Conservation (phyloP, 2,797 vertebrate species). For the Anniella stebbinsi region DNA sequence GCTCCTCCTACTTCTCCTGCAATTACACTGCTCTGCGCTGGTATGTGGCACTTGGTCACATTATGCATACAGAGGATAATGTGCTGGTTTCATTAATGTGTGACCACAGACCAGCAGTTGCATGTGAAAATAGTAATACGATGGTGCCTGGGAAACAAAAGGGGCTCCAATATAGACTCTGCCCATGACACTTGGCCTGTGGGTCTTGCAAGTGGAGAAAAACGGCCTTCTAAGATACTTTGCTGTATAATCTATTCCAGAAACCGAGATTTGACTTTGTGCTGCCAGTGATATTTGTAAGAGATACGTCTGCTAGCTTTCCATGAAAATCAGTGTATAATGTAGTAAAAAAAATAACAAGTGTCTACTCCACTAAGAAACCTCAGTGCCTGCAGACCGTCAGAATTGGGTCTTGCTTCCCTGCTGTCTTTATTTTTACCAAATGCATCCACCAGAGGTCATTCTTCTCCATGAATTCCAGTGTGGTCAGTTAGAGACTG, state of each 20-base stretch:
- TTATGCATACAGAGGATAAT: too few relatives aligned
- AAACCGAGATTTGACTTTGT: neutral
- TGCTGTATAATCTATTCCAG: neutral
- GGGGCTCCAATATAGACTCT: too few relatives aligned
- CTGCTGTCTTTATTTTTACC: too few relatives aligned
- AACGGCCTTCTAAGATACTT: too few relatives aligned
- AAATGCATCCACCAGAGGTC: constrained; percentile 15
- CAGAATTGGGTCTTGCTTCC: neutral
- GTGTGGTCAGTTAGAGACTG: neutral
- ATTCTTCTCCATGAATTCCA: neutral
- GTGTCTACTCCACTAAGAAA: neutral
- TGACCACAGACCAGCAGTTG: neutral
- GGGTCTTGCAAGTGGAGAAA: neutral
- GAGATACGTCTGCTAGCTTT: neutral
- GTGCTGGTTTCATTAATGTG: neutral
- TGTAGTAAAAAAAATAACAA: neutral
- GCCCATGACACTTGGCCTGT: neutral
- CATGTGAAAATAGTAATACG: neutral
- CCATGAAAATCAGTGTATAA: neutral
- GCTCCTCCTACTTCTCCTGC: too few relatives aligned
- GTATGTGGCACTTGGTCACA: too few relatives aligned
- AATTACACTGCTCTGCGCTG: too few relatives aligned
- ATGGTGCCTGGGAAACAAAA: too few relatives aligned
- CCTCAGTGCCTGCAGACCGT: neutral
- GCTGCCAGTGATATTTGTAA: neutral